These are phyloP conservation scores for Nesogale talazaci DNA, from an alignment of 2,113 vertebrate species.

Conservation along the genomic window DNA sequence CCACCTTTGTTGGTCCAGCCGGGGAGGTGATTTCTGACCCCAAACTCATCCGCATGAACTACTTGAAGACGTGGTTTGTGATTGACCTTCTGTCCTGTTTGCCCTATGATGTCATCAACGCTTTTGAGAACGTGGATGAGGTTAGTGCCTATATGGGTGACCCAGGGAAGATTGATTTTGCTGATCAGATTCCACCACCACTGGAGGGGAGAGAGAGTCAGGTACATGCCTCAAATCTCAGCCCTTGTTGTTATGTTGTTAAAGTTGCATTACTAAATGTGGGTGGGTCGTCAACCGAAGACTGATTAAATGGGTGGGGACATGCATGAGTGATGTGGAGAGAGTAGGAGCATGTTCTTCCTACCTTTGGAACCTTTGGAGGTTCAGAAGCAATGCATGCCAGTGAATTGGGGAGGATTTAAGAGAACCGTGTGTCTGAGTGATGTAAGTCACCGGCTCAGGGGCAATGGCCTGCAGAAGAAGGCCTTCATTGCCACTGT, in stretches of 20 bases:
- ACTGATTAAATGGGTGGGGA: conserved; percentile 33
- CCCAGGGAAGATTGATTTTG: conserved; percentile 71
- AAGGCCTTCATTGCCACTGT: conserved; percentile 37
- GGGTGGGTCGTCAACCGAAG: conserved; percentile 59
- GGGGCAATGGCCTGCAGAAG: neutral
- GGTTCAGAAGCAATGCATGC: conserved; percentile 62
- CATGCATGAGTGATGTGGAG: conserved; percentile 40
- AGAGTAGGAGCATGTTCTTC: conserved; percentile 56
- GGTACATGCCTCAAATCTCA: conserved; percentile 77
- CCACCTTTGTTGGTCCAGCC: conserved; percentile 97
- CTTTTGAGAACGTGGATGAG: conserved; percentile 99
- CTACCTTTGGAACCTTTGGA: conserved; percentile 37
- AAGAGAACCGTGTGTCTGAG: neutral
- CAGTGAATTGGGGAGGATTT: neutral
- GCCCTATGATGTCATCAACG: conserved; percentile 98
- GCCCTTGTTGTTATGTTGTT: conserved; percentile 77
- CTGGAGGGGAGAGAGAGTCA: conserved; percentile 82
- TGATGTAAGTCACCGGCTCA: neutral
- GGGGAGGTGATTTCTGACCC: conserved; percentile 98
- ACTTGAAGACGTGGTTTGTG: conserved; percentile 98
- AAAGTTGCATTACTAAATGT: conserved; percentile 53
- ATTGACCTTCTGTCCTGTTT: conserved; percentile 98
- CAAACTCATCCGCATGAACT: conserved; percentile 98
- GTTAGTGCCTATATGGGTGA: conserved; percentile 88
- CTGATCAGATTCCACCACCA: conserved; percentile 71